phyloP scores from a whole-genome alignment of 2,888 invertebrate genomes.

The Zaprionus lineosus region DNA sequence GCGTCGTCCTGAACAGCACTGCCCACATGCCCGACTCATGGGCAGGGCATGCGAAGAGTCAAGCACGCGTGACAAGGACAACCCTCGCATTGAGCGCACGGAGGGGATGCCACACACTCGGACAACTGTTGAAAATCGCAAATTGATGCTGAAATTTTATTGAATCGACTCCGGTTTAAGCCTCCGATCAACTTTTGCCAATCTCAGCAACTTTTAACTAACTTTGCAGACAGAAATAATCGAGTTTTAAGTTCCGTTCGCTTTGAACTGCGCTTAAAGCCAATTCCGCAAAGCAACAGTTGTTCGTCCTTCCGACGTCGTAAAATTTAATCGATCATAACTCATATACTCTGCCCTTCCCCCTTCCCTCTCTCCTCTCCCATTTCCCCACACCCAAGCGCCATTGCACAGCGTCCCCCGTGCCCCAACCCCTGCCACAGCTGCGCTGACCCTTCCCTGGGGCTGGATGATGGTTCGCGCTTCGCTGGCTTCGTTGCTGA shows the following conservation, averaged over 20 bases:
- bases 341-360: conserved; percentile 6
- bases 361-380: not conserved
- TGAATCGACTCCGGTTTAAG: conserved; percentile 42
- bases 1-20: too few species aligned
- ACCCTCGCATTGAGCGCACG: conserved; percentile 22
- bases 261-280: not conserved
- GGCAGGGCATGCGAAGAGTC: conserved; percentile 31
- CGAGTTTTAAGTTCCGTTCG: conserved; percentile 20
- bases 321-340: conserved; percentile 26
- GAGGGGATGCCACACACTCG: conserved; percentile 17
- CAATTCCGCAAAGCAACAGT: conserved; percentile 6
- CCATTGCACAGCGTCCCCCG: too few species aligned
- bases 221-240: conserved; percentile 28
- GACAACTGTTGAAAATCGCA: conserved; percentile 62
- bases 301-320: not conserved
- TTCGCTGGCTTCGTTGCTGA: conserved; percentile 34
- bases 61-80: conserved; percentile 45
- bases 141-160: conserved; percentile 48
- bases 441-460: not conserved
- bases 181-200: conserved; percentile 11
- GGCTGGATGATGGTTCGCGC: conserved; percentile 36
- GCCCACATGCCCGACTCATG: not conserved
- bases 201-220: conserved; percentile 25
- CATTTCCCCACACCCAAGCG: too few species aligned
- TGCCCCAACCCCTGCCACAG: not conserved